Percentiles rank a stretch among this genome's conserved stretches.
Evolutionary conservation across 2,797 vertebrate species (phyloP).

Genomic region (Lagodon rhomboides): DNA sequence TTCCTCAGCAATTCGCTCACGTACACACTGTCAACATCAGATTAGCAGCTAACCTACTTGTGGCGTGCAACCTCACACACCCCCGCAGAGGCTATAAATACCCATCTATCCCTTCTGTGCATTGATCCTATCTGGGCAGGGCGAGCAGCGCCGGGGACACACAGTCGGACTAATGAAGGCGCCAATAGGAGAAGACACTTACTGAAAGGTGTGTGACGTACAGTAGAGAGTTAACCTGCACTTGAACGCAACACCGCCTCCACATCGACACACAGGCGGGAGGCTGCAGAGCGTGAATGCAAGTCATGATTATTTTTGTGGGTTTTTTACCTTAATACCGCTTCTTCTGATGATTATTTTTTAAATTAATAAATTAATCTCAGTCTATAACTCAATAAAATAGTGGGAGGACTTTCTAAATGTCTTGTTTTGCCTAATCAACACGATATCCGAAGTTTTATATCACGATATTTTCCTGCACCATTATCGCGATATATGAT

Average conservation of each 20-base stretch:
- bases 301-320: background rate
- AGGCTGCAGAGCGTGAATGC: background rate
- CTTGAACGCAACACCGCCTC: slow-evolving; percentile 19
- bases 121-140: slow-evolving; percentile 68
- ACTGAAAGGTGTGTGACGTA: slow-evolving; percentile 4
- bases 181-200: slow-evolving; percentile 14
- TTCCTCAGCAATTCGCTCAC: slow-evolving; percentile 53
- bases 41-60: slow-evolving; percentile 85
- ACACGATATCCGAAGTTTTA: no score
- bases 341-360: background rate
- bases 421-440: no score
- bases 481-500: no score
- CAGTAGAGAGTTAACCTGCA: slow-evolving; percentile 17
- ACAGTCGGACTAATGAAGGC: slow-evolving; percentile 30
- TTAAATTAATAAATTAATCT: background rate
- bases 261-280: background rate
- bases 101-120: slow-evolving; percentile 49
- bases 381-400: background rate
- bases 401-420: no score
- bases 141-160: slow-evolving; percentile 23
- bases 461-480: no score
- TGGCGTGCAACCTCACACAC: slow-evolving; percentile 58
- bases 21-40: slow-evolving; percentile 70
- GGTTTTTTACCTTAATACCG: background rate
- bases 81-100: slow-evolving; percentile 80